Evolutionary conservation across 35 echinoderm and acorn worm species (phyloP).

Genomic region (Ophioderma brevispina): DNA sequence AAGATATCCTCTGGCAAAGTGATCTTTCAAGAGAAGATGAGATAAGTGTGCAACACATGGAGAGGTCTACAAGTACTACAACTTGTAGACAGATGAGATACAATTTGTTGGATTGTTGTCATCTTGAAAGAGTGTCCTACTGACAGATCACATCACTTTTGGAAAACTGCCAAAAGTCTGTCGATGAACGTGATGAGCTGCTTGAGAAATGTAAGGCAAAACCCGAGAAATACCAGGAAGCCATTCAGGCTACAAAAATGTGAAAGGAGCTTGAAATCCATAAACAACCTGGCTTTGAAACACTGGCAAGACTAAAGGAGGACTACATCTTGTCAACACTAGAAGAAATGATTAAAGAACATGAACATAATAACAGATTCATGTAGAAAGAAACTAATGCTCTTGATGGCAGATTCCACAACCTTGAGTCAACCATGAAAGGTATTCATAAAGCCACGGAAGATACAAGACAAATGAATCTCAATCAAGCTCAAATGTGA

Average conservation of each 20-base stretch:
- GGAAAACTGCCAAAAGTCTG: background rate
- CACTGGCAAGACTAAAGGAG: background rate
- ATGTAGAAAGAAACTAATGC: background rate
- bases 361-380: background rate
- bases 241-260: background rate
- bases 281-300: background rate
- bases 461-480: background rate
- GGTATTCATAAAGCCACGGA: background rate
- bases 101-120: background rate
- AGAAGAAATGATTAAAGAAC: background rate
- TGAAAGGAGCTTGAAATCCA: background rate
- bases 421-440: background rate
- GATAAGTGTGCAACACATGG: background rate
- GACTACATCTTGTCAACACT: background rate
- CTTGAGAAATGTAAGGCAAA: background rate
- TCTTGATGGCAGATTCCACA: background rate
- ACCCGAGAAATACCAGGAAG: background rate
- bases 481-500: background rate
- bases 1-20: background rate
- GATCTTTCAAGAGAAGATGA: background rate
- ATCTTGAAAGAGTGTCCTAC: background rate
- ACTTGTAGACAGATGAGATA: background rate
- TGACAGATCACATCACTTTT: background rate
- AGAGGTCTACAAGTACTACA: background rate
- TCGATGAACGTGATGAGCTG: background rate